These are phyloP conservation scores for Stomatorhinus ivindoensis DNA, from an alignment of 2,113 vertebrate genomes.

Conservation along the genomic window DNA sequence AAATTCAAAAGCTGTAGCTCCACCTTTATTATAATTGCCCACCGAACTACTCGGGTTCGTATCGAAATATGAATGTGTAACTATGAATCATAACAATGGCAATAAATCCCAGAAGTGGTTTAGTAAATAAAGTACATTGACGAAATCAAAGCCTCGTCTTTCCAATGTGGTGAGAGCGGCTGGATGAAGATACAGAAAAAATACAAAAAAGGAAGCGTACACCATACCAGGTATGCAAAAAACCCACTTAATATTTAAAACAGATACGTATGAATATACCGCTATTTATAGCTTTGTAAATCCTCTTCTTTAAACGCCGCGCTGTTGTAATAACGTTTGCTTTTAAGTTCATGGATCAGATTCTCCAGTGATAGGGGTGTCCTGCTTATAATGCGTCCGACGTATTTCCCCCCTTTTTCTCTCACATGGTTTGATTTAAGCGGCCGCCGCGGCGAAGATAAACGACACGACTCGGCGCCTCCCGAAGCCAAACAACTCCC, in stretches of 20 bases:
- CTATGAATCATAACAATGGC: neutral
- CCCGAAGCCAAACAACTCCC: constrained; percentile 22
- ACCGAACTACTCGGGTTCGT: neutral
- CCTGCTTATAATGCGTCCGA: neutral
- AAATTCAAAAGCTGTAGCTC: neutral
- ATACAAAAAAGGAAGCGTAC: neutral
- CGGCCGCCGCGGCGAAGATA: constrained; percentile 1
- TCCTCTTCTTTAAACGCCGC: constrained; percentile 20
- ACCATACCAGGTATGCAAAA: constrained; percentile 16
- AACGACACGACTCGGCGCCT: constrained; percentile 12
- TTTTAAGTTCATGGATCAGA: neutral
- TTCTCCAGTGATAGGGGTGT: neutral
- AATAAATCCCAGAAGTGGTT: constrained; percentile 19
- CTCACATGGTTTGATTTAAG: constrained; percentile 26
- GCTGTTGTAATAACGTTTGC: neutral
- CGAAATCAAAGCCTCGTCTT: neutral
- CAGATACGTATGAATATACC: neutral
- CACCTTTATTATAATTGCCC: constrained; percentile 20
- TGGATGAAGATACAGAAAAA: neutral
- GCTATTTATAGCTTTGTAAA: constrained; percentile 14
- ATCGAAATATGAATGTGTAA: neutral
- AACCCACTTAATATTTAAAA: constrained; percentile 6
- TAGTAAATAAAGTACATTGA: constrained; percentile 3
- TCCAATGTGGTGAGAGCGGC: neutral
- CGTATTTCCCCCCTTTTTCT: constrained; percentile 11